Base-by-base conservation (phyloP, 2,888 invertebrate species). In the Athalia cordata region DNA sequence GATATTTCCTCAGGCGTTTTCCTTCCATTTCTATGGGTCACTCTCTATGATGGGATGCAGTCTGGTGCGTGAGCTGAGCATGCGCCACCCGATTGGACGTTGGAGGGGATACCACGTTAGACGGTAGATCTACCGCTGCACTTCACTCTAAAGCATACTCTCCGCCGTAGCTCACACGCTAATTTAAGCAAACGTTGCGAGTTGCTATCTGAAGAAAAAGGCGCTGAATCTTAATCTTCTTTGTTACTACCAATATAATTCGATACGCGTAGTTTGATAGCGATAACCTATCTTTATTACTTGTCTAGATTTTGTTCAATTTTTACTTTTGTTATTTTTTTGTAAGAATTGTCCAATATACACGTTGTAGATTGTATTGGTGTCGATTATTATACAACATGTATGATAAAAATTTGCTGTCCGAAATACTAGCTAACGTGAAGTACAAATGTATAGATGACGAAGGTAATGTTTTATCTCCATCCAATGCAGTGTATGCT, bases 321-420 rank as follows among this genome's bases (percentile, higher is more conserved):
- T 59, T 3, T 57, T 57, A 13, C 4, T 13, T 59, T 9, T 59
- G 13, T 59, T 1, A 13, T n/a, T n/a, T n/a, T n/a, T n/a, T 13
- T 13, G 15, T n/a, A 59, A n/a, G n/a, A 3, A 13, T 59, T 59
- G 9, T 3, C 6, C 13, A 13, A 59, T 59, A 59, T 59, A 13
- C 15, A 59, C 59, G n/a, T n/a, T n/a, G n/a, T n/a, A n/a, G n/a
- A n/a, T n/a, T n/a, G n/a, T n/a, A n/a, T n/a, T n/a, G n/a, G n/a
- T n/a, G n/a, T n/a, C n/a, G n/a, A n/a, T n/a, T n/a, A n/a, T n/a
- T n/a, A n/a, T n/a, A n/a, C 15, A 59, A 59, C n/a, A 74, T 74
- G 59, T 74, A 74, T 43, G 74, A 74, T 59, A 74, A 74, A 74
- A 11, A 74, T 29, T 45, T 59, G 45, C 43, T 61, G 5, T 59